Base-by-base conservation (phyloP, 1,140 invertebrate species). In the Oppia nitens region DNA sequence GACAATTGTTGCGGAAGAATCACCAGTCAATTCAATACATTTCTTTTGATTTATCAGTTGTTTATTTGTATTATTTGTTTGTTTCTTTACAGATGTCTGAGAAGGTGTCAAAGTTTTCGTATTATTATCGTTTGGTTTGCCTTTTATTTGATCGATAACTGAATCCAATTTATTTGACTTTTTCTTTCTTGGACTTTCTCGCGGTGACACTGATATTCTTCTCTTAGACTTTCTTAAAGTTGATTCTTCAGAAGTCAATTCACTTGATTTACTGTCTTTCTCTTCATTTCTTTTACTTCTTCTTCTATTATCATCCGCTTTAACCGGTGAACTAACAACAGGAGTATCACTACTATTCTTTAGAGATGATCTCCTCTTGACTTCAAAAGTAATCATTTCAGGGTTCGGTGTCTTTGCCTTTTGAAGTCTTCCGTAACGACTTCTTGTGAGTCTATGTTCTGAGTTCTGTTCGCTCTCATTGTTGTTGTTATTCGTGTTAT, bases 141-240 rank as follows among this genome's bases (percentile, higher is more conserved):
- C 20, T 56, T 1, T 23, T 21, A 57, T 29, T 28, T 20, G 11
- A 52, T 48, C 47, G 9, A n/a, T 14, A 20, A 49, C 20, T 3
- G 25, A 9, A 17, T 57, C 56, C 27, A 26, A 57, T 57, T 49
- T 57, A 28, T 40, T 40, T 9, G 48, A 32, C 24, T 57, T 57
- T 2, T 26, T 29, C 25, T 17, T 40, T 48, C 3, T 27, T 45
- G 11, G 17, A 32, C 17, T 45, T 23, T 32, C 2, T 29, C 28
- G 3, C 9, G n/a, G 17, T 23, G 24, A 3, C 9, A 14, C n/a
- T 23, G 40, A 40, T 55, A 24, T 21, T 32, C 2, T 45, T 54
- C 40, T 47, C 47, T 21, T 45, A 17, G 27, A n/a, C 24, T n/a
- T 47, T 55, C 47, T 45, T 40, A 17, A 9, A 9, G 6, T 40